Evolutionary conservation across 35 echinoderm and acorn worm genomes (phyloP).

Genomic region (Ptychodera flava): DNA sequence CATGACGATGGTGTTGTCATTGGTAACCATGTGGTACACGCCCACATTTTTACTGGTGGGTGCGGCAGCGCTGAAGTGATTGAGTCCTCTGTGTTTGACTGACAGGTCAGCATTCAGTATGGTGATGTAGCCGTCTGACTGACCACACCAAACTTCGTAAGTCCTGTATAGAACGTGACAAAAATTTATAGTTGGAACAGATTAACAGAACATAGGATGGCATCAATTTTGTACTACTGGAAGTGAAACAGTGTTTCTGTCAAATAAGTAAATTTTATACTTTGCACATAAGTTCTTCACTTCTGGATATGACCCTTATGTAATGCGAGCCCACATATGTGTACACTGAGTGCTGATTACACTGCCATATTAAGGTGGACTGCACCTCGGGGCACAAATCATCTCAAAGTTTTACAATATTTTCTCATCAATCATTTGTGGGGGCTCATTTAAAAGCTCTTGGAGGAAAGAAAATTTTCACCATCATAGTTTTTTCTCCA

Average conservation of each 20-base stretch:
- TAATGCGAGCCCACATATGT: neutral
- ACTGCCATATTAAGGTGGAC: neutral
- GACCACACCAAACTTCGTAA: conserved; percentile 88
- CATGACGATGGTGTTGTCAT: conserved; percentile 50
- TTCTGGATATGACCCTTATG: neutral
- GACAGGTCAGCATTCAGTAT: conserved; percentile 58
- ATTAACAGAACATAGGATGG: neutral
- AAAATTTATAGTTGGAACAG: neutral
- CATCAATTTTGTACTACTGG: neutral
- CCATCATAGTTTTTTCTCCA: too few species aligned
- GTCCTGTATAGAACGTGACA: conserved; percentile 24
- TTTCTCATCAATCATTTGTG: too few species aligned
- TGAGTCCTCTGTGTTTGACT: conserved; percentile 16
- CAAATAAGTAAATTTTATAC: neutral
- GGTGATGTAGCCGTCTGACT: conserved; percentile 60
- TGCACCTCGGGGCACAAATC: too few species aligned
- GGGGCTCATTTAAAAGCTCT: too few species aligned
- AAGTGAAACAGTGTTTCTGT: neutral
- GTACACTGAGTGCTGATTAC: neutral
- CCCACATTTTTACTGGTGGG: conserved; percentile 23
- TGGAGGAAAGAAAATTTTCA: too few species aligned
- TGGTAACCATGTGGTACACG: conserved; percentile 72
- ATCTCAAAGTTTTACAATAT: too few species aligned
- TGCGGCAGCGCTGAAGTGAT: conserved; percentile 48
- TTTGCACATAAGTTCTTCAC: neutral